phyloP scores from a whole-genome alignment of 2,797 vertebrate species.

The Protonibea diacanthus region DNA sequence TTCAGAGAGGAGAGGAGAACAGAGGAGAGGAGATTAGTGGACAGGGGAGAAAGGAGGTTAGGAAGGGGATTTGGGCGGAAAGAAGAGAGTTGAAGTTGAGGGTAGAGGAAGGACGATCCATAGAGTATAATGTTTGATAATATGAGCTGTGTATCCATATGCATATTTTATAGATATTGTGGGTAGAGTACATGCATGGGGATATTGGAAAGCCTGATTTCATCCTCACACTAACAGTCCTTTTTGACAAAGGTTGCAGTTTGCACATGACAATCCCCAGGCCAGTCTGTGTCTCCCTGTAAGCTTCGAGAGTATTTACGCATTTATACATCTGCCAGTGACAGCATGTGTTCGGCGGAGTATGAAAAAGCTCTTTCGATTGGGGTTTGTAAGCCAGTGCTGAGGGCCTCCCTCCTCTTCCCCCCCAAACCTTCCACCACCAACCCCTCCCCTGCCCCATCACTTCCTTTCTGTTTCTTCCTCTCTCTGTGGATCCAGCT shows the following conservation, averaged over 20 bases:
- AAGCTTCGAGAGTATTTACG: slow-evolving; percentile 47
- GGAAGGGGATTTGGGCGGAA: neutral
- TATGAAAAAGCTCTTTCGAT: slow-evolving; percentile 58
- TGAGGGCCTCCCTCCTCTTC: slow-evolving; percentile 10
- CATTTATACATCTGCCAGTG: slow-evolving; percentile 50
- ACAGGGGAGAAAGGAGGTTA: neutral
- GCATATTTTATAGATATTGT: slow-evolving; percentile 29
- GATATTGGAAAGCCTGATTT: slow-evolving; percentile 6
- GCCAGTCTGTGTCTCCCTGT: slow-evolving; percentile 29
- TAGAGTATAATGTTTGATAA: slow-evolving; percentile 19
- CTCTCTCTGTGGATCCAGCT: slow-evolving; percentile 49
- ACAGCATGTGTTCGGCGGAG: slow-evolving; percentile 46
- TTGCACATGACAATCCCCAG: slow-evolving; percentile 35
- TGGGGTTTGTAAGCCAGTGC: slow-evolving; percentile 47
- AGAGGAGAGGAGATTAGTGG: slow-evolving; percentile 17
- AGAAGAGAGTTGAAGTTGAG: neutral
- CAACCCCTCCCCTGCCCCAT: neutral
- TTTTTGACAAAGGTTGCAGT: slow-evolving; percentile 19
- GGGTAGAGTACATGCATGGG: neutral
- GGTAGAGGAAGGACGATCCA: neutral
- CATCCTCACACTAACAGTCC: slow-evolving; percentile 4
- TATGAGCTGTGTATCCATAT: slow-evolving; percentile 6
- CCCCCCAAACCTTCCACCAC: neutral
- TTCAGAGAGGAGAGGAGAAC: slow-evolving; percentile 37
- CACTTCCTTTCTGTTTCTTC: slow-evolving; percentile 37